phyloP scores from a whole-genome alignment of 2,113 vertebrate species.

The Nothoprocta pentlandii region DNA sequence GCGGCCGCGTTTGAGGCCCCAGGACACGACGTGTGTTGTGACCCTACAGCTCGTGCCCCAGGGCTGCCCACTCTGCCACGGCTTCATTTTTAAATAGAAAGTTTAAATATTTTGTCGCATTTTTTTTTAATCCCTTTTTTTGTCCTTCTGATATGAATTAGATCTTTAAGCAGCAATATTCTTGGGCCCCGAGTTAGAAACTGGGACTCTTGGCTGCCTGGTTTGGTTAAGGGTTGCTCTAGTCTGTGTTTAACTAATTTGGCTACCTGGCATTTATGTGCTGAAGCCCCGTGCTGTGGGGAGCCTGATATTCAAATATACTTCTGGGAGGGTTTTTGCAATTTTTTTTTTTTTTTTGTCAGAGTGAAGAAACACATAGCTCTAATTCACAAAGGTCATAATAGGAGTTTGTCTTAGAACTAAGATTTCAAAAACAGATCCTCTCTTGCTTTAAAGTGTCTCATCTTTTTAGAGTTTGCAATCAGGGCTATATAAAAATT shows the following conservation, averaged over 20 bases:
- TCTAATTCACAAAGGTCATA: not conserved
- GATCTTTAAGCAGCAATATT: not conserved
- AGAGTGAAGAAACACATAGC: not conserved
- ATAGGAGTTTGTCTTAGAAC: not conserved
- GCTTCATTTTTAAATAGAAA: not conserved
- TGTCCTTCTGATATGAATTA: accelerated
- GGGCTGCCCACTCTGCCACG: not conserved
- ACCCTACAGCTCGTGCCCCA: accelerated
- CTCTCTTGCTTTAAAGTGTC: not conserved
- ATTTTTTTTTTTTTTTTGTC: not conserved
- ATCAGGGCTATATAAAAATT: not conserved
- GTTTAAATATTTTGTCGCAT: not conserved
- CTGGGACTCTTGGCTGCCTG: accelerated
- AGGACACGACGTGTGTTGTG: not conserved
- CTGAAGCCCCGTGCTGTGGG: not conserved
- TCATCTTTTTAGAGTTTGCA: not conserved
- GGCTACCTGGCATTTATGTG: not conserved
- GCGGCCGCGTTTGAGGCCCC: accelerated
- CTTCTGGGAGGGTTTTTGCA: accelerated
- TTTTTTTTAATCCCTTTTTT: accelerated
- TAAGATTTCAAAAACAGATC: not conserved
- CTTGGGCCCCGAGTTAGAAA: not conserved
- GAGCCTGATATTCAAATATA: not conserved
- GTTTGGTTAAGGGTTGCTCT: not conserved
- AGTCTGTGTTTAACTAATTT: not conserved